Evolutionary conservation across 2,797 vertebrate genomes (phyloP).

Genomic region (Pantherophis alleghaniensis): DNA sequence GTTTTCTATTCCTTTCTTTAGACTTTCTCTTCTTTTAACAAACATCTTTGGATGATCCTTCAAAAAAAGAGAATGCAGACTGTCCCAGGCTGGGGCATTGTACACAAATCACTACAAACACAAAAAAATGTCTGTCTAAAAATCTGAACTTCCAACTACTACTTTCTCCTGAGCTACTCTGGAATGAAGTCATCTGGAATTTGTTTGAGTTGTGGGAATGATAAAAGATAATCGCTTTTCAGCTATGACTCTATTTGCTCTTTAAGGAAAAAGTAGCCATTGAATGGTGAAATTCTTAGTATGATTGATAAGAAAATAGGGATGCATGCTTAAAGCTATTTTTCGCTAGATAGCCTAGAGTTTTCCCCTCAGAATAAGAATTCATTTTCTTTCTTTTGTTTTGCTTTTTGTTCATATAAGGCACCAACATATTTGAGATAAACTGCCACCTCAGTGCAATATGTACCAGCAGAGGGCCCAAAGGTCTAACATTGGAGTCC

Average conservation of each 20-base stretch:
- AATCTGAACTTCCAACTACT: conserved; percentile 1
- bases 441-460: not conserved
- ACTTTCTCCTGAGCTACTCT: not conserved
- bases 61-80: conserved; percentile 49
- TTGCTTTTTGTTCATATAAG: not conserved
- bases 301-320: conserved; percentile 1
- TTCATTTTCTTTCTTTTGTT: not conserved
- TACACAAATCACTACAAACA: not conserved
- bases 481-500: not conserved
- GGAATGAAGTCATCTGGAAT: not conserved
- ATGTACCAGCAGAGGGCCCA: not conserved
- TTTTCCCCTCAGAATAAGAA: not conserved
- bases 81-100: conserved; percentile 31
- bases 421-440: not conserved
- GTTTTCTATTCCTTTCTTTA: conserved; percentile 53
- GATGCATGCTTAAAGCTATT: not conserved
- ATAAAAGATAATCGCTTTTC: conserved; percentile 3
- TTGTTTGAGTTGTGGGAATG: not conserved
- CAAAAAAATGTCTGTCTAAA: conserved; percentile 6
- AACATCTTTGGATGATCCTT: conserved; percentile 33
- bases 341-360: not conserved
- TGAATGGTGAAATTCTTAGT: not conserved
- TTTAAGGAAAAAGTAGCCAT: not conserved
- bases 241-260: not conserved
- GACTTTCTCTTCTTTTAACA: conserved; percentile 52